Base-by-base conservation (phyloP, 2,888 invertebrate genomes). In the Phrixothrix hirtus region DNA sequence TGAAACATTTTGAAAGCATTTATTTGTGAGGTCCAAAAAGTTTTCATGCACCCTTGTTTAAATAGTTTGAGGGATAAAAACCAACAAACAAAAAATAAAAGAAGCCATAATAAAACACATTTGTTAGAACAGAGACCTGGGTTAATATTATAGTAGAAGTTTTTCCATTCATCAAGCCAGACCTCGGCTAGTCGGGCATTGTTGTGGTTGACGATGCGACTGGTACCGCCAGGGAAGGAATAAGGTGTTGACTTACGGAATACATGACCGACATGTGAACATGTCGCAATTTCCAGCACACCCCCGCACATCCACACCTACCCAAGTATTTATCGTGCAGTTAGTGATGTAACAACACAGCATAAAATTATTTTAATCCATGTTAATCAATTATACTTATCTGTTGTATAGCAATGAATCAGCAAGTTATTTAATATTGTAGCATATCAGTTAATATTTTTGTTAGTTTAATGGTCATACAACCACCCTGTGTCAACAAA, bases 91-190 rank as follows among this genome's bases (percentile, higher is more conserved):
- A 21, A 5, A 21, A 21, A 21, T 5, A 21, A 3, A 21, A 21
- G 4, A 21, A 21, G n/a, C n/a, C 21, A 7, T 5, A 21, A 21
- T 5, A 21, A 21, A 21, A 7, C 21, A 7, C 21, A 5, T 27
- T 48, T 16, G 57, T 31, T 53, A 48, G 51, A 58, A 56, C 35
- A 48, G 26, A 47, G 80, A 94, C 95, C 94, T 89, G 95, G 95
- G 83, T 95, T 95, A 83, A 95, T 93, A 82, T 91, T 92, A 89
- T 93, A 95, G 89, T 94, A 95, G 88, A 96, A 95, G 77, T 92
- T 90, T 85, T 94, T 94, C 91, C 97, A 97, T 74, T 96, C 94
- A 82, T 98, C 98, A 80, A 99, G 88, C 98, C 98, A 99, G 70
- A 98, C 98, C 78, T 96, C 95, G 63, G 95, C 97, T 72, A 97